Conservation (phyloP, 2,888 invertebrate genomes). For the Drosophila infuscata region DNA sequence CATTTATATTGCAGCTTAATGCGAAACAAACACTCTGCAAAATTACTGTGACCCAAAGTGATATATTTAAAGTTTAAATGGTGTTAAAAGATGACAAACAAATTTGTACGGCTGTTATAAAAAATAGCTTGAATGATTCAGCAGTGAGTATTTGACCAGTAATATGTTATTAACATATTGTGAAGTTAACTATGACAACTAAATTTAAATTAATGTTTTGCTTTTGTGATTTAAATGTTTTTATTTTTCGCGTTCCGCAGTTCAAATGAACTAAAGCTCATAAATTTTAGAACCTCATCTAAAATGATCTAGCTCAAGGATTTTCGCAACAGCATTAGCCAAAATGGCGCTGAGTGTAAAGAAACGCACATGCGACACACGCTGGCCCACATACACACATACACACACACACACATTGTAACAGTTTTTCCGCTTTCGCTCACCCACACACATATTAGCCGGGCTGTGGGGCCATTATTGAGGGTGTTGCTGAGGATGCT, state of each 20-base stretch:
- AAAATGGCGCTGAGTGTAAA: slow-evolving; percentile 37
- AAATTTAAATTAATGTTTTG: not conserved
- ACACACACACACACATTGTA: slow-evolving; percentile 40
- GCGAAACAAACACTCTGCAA: slow-evolving; percentile 36
- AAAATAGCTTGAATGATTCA: not conserved
- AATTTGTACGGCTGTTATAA: not conserved
- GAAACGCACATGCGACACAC: slow-evolving; percentile 14
- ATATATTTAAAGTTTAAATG: not conserved
- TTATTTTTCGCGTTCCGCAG: not conserved
- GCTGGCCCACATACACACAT: slow-evolving; percentile 5
- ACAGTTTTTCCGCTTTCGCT: slow-evolving; percentile 64
- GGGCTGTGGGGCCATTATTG: slow-evolving; percentile 58
- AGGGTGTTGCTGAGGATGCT: slow-evolving; percentile 77
- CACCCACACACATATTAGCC: slow-evolving; percentile 46
- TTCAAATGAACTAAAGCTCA: not conserved
- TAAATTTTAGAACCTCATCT: not conserved
- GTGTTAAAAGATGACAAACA: not conserved
- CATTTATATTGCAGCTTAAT: slow-evolving; percentile 39
- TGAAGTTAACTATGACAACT: not conserved
- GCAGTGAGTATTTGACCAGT: not conserved
- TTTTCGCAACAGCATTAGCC: not conserved
- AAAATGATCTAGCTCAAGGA: not conserved
- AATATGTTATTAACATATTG: not conserved
- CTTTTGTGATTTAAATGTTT: not conserved
- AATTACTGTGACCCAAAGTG: not conserved